Percentiles rank a stretch among this genome's conserved stretches.
These are phyloP conservation scores for Oeneis ivallda DNA, from an alignment of 2,888 invertebrate genomes.

Conservation along the genomic window DNA sequence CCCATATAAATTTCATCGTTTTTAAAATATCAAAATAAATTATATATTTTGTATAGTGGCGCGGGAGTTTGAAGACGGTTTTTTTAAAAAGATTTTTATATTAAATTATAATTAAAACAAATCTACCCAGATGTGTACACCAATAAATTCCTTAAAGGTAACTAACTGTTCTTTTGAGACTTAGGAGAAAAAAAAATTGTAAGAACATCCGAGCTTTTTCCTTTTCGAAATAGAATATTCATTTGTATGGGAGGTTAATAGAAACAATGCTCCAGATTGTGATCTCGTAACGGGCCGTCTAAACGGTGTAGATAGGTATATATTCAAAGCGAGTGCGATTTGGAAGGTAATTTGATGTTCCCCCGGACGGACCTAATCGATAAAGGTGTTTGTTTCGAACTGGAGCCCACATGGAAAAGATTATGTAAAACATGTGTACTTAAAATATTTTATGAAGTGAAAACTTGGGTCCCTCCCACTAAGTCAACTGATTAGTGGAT, in stretches of 20 bases:
- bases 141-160: too few relatives aligned
- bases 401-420: not conserved
- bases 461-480: too few relatives aligned
- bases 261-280: not conserved
- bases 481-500: too few relatives aligned
- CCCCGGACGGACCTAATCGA: not conserved
- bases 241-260: constrained; percentile 10
- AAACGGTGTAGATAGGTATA: not conserved
- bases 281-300: not conserved
- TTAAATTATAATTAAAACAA: too few relatives aligned
- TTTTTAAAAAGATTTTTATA: too few relatives aligned
- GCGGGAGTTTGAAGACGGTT: too few relatives aligned
- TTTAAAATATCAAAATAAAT: too few relatives aligned
- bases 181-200: too few relatives aligned
- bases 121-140: too few relatives aligned
- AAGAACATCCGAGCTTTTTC: not conserved
- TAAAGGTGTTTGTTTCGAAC: not conserved
- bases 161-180: too few relatives aligned
- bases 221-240: not conserved
- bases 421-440: not conserved
- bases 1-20: too few relatives aligned
- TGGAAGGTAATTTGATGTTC: constrained; percentile 12
- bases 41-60: too few relatives aligned
- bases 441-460: not conserved
- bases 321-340: constrained; percentile 12